phyloP scores from a whole-genome alignment of 37 sponge, comb jelly and placozoan species.

The Geodia barretti region DNA sequence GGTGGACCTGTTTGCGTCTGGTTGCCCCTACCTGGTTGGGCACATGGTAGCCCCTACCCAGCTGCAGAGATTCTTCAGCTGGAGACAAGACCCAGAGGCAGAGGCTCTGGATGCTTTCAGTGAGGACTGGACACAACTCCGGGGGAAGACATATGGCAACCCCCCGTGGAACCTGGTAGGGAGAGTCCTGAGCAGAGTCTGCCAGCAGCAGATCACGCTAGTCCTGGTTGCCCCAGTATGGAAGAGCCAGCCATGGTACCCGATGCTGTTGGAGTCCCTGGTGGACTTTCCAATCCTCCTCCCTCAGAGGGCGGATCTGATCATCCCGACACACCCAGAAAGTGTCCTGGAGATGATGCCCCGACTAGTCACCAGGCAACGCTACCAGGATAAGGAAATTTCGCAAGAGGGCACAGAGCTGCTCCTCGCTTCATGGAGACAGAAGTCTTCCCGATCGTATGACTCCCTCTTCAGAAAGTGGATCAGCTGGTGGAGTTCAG shows the following conservation, averaged over 20 bases:
- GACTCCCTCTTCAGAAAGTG: constrained; percentile 29
- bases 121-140: constrained; percentile 17
- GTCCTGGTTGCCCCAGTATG: constrained; percentile 54
- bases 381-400: not conserved
- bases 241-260: constrained; percentile 51
- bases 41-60: not conserved
- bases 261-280: constrained; percentile 17
- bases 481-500: constrained; percentile 20
- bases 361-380: constrained; percentile 33
- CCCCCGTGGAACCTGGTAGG: constrained; percentile 47
- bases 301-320: not conserved
- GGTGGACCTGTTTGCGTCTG: constrained; percentile 48
- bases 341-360: constrained; percentile 4
- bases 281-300: constrained; percentile 23
- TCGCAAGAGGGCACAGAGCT: constrained; percentile 36
- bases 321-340: constrained; percentile 19
- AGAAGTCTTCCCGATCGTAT: constrained; percentile 20
- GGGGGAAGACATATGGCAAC: constrained; percentile 35
- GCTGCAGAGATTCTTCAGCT: constrained; percentile 41
- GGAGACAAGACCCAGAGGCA: constrained; percentile 47
- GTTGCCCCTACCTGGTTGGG: not conserved
- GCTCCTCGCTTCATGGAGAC: constrained; percentile 43
- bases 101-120: constrained; percentile 42
- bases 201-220: not conserved
- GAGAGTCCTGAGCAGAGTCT: constrained; percentile 16